Conservation (phyloP, 2,113 vertebrate genomes). For the Vombatus ursinus region DNA sequence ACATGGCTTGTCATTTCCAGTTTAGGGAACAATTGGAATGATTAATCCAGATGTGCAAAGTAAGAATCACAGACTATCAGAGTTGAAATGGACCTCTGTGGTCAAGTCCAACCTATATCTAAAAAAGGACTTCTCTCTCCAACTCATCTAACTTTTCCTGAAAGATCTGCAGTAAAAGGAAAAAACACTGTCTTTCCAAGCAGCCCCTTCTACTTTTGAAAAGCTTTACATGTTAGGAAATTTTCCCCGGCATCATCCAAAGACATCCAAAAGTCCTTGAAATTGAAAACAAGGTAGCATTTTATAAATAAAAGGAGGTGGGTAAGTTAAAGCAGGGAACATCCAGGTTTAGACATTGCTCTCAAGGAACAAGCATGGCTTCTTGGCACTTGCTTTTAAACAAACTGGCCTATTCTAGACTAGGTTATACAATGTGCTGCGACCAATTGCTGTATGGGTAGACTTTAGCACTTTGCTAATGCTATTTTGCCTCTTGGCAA, state of each 20-base stretch:
- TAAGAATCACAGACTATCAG: neutral
- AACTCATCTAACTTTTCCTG: neutral
- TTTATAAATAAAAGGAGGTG: too few species aligned
- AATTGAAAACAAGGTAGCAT: neutral
- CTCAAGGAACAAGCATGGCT: too few species aligned
- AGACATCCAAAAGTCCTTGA: neutral
- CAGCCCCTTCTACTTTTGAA: neutral
- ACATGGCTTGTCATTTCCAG: slow-evolving; percentile 70
- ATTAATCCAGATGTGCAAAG: slow-evolving; percentile 59
- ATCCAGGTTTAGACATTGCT: too few species aligned
- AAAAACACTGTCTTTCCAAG: neutral
- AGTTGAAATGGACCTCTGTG: neutral
- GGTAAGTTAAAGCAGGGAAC: too few species aligned
- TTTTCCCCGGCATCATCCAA: neutral
- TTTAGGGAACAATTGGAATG: slow-evolving; percentile 66
- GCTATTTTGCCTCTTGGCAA: too few species aligned
- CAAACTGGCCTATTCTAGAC: too few species aligned
- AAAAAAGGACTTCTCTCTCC: neutral
- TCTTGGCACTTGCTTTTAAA: too few species aligned
- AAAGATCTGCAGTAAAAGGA: neutral
- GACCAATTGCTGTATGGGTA: too few species aligned
- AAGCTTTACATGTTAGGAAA: neutral
- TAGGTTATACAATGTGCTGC: too few species aligned
- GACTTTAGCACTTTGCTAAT: too few species aligned
- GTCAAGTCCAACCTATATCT: neutral